Conservation (phyloP, 1,140 invertebrate genomes). For the Lutraria rhynchaena region DNA sequence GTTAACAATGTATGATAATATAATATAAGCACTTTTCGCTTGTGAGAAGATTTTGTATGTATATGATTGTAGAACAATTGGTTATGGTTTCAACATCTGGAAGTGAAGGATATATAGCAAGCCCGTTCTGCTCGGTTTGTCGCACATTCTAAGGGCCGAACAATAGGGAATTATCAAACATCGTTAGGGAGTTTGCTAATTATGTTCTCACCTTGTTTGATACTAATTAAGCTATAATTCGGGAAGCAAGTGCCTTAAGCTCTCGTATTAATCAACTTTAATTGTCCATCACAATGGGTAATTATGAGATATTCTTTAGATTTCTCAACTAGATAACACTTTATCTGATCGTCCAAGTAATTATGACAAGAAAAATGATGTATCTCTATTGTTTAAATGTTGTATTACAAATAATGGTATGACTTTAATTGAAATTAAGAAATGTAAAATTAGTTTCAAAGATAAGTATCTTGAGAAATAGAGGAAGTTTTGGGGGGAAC, state of each 20-base stretch:
- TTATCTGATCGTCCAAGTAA: neutral
- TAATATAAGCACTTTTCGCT: conserved; percentile 6
- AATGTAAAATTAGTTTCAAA: neutral
- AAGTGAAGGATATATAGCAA: neutral
- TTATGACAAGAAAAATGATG: conserved; percentile 36
- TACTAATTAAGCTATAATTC: neutral
- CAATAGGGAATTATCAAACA: neutral
- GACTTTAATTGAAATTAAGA: conserved; percentile 20
- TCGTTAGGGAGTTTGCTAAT: conserved; percentile 11
- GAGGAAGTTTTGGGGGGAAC: no score
- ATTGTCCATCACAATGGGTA: conserved; percentile 3
- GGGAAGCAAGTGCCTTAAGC: conserved; percentile 30
- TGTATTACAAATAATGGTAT: conserved; percentile 30
- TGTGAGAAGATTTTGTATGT: no score
- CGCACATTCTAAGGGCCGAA: neutral
- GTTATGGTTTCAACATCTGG: no score
- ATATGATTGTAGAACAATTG: no score
- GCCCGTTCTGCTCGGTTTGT: conserved; percentile 16
- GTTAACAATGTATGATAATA: neutral
- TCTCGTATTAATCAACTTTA: neutral
- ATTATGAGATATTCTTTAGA: conserved; percentile 18
- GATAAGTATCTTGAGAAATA: no score
- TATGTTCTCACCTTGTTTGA: conserved; percentile 34
- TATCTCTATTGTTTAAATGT: conserved; percentile 4
- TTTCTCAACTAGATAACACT: conserved; percentile 37